Evolutionary conservation across 2,113 vertebrate genomes (phyloP).

Genomic region (Bagarius yarrelli): DNA sequence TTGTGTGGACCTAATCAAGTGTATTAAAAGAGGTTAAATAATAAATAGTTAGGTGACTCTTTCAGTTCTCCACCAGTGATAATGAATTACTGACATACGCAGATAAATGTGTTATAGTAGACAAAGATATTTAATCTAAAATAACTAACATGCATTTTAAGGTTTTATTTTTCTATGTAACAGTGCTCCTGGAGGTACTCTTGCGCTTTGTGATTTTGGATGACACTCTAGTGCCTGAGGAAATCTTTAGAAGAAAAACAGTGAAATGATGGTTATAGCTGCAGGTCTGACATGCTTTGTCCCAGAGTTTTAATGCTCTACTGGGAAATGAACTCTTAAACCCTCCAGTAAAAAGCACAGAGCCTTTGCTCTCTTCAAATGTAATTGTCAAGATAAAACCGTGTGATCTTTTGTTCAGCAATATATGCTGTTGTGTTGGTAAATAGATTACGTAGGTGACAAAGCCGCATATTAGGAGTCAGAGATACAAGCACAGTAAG

Average conservation of each 20-base stretch:
- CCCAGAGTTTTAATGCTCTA: constrained; percentile 4
- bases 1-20: neutral
- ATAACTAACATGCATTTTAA: neutral
- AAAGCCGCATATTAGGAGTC: neutral
- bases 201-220: constrained; percentile 2
- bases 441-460: constrained; percentile 10
- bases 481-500: neutral
- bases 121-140: neutral
- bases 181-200: neutral
- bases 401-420: neutral
- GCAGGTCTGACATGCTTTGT: neutral
- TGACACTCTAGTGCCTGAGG: constrained; percentile 7
- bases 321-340: constrained; percentile 23
- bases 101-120: neutral
- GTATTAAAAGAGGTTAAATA: neutral
- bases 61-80: too few relatives aligned
- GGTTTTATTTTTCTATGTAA: neutral
- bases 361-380: neutral
- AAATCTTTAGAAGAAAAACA: neutral
- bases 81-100: neutral
- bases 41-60: too few relatives aligned
- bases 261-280: constrained; percentile 4
- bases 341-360: constrained; percentile 5
- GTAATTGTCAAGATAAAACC: constrained; percentile 10
- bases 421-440: neutral